Base-by-base conservation (phyloP, 30 jellyfish, hydroid and myxozoan species). In the Hydractinia echinata region DNA sequence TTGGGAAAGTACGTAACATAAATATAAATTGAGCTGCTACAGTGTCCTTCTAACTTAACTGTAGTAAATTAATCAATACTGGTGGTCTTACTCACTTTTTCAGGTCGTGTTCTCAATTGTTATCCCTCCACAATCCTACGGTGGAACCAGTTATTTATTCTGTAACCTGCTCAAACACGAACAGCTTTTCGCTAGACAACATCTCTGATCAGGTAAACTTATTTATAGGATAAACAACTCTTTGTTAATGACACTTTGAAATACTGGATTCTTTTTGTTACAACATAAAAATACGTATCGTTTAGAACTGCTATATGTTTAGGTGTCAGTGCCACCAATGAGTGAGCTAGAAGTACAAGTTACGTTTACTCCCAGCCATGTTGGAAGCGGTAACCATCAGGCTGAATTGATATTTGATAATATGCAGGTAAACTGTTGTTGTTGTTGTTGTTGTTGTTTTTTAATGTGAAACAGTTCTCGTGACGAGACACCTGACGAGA, bases 101-200 rank as follows among this genome's bases (percentile, higher is more conserved):
- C 76, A 89, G 97, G 84, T 77, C 85, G 51, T 89, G 97, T 73
- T 76, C 71, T 55, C 94, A 84, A 64, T 81, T 73, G 95, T 84
- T 92, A 72, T 95, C 85, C 14, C 55, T 92, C 76, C 87, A 77
- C 54, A 92, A 92, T 67, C 96, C 96, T 61, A 61, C 95, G 30
- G 91, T 67, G 78, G 83, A 79, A 15, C 48, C 51, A 5, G 89
- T 83, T 51, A 44, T 82, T 3, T 84, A 64, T 78, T 44, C 68
- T 53, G 95, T 87, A 68, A 10, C 88, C 18, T 86, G 96, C 82
- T 82, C 96, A 16, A 92, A 92, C 62, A 48, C 87, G 62, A 84
- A 79, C 66, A 82, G 79, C 77, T 92, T 86, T 61, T 53, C 85
- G 21, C 62, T 92, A 51, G 87, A 86, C 14, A 82, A 74, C 15